Evolutionary conservation across 2,797 vertebrate species (phyloP).

Genomic region (Agapornis canus): DNA sequence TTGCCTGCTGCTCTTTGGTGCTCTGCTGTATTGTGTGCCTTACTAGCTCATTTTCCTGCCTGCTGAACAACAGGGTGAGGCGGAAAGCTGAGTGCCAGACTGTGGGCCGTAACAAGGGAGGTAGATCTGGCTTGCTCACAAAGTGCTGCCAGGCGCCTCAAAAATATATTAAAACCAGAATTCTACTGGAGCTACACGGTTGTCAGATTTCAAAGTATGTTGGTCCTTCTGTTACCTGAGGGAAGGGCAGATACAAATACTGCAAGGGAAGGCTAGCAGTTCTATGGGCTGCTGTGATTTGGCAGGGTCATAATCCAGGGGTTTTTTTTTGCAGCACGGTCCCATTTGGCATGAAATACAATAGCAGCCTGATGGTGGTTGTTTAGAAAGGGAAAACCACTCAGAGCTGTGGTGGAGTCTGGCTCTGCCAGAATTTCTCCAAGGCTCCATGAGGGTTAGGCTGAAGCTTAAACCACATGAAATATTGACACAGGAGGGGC

Average conservation of each 20-base stretch:
- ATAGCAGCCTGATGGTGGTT: background rate
- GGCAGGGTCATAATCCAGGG: rapidly evolving
- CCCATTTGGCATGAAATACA: background rate
- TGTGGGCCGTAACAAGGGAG: background rate
- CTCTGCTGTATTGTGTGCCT: background rate
- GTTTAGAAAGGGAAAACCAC: background rate
- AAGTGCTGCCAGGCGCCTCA: background rate
- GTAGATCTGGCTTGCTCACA: background rate
- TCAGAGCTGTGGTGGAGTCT: background rate
- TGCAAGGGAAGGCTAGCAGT: background rate
- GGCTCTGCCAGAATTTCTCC: background rate
- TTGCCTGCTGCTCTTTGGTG: background rate
- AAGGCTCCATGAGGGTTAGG: background rate
- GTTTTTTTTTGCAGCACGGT: background rate
- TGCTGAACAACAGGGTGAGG: background rate
- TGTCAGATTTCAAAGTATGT: background rate
- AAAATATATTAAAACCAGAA: background rate
- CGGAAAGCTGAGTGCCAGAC: background rate
- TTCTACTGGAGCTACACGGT: background rate
- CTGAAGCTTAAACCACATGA: background rate
- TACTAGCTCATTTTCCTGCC: background rate
- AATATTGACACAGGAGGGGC: background rate
- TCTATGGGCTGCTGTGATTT: background rate
- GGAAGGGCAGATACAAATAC: background rate
- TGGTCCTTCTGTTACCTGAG: background rate